A percentile compares a stretch with the other conserved stretches of the same genome.
Conservation (phyloP, 2,797 vertebrate genomes). For the Enteromius trimaculatus region DNA sequence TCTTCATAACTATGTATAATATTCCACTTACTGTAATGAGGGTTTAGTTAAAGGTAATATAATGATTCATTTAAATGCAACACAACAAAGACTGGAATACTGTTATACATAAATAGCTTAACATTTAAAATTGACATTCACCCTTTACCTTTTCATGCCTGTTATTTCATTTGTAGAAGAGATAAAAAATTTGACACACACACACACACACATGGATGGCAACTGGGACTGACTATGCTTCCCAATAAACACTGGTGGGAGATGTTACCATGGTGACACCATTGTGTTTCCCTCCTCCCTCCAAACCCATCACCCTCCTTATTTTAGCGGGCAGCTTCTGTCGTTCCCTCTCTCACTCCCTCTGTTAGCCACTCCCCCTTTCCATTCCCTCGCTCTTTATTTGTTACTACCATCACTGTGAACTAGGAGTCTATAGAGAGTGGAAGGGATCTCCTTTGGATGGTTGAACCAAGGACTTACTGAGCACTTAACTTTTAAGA, state of each 20-base stretch:
- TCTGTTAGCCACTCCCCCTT: conserved; percentile 66
- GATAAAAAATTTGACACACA: neutral
- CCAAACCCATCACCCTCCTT: conserved; percentile 64
- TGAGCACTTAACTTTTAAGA: conserved; percentile 6
- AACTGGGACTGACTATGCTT: conserved; percentile 75
- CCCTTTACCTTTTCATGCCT: neutral
- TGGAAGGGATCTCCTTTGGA: conserved; percentile 54
- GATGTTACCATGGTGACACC: conserved; percentile 89
- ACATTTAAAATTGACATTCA: neutral
- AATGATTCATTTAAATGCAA: neutral
- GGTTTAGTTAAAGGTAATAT: neutral
- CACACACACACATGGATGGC: conserved; percentile 56
- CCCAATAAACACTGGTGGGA: conserved; percentile 89
- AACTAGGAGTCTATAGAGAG: conserved; percentile 67
- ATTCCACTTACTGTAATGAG: neutral
- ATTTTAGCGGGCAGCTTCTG: conserved; percentile 49
- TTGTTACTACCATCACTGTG: conserved; percentile 72
- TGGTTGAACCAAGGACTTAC: conserved; percentile 38
- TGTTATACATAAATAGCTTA: neutral
- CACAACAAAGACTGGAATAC: neutral
- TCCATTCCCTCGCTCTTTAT: conserved; percentile 67
- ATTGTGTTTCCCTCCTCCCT: conserved; percentile 73
- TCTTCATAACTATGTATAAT: neutral
- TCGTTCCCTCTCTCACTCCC: conserved; percentile 60
- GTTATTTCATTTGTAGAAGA: neutral